Base-by-base conservation (phyloP, 2,888 invertebrate species). In the Argyra leucocephala region DNA sequence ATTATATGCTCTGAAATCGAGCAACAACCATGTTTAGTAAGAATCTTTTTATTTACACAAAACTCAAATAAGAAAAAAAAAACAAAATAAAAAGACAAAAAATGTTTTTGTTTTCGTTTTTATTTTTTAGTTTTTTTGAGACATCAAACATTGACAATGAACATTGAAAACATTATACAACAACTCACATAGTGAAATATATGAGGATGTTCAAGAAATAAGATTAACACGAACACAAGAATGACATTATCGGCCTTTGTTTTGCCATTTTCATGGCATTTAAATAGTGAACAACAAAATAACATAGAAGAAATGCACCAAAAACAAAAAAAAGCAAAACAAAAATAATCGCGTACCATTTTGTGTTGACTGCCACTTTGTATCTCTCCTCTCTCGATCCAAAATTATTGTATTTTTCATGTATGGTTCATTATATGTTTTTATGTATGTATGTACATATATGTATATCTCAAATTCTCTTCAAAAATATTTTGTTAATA, bases 81-180 rank as follows among this genome's bases (percentile, higher is more conserved):
- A 31, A 31, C 31, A 31, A 31, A 31, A 31, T 10, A 31, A 31
- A 31, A 31, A 31, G 10, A 31, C 31, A 37, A 37, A 26, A 37
- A 37, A 9, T 15, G 37, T 37, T 37, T 15, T 26, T 26, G 26
- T 6, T 26, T 26, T 26, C 7, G 26, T 26, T 26, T 26, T 26
- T 6, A 6, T 31, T 31, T 31, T 31, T 31, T 31, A 10, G 31
- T 31, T 31, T 31, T 31, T 48, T 15, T 48, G 48, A 48, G 18
- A 48, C 48, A 48, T 48, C 48, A 48, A 48, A 48, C 48, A 48
- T 48, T 48, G 48, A 48, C 48, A 48, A 48, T 48, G 48, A 48
- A 48, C 48, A 48, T 48, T 48, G 15, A 48, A 48, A 48, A 2
- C 2, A 48, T 12, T 10, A 31, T 37, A 12, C 37, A 48, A 48